phyloP scores from a whole-genome alignment of 2,888 invertebrate genomes.

The Tineola bisselliella region DNA sequence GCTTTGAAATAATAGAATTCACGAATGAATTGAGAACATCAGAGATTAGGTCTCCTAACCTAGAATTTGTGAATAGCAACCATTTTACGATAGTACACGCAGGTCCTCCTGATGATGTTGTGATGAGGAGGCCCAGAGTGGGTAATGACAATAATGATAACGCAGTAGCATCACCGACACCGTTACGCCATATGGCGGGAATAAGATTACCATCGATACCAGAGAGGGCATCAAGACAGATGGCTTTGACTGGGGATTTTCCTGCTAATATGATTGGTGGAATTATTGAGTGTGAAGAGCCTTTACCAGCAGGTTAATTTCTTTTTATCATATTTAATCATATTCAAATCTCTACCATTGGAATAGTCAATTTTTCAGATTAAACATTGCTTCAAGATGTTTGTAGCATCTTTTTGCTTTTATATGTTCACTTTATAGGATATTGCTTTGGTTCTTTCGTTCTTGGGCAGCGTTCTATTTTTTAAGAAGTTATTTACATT shows the following conservation, averaged over 20 bases:
- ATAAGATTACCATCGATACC: slow-evolving; percentile 84
- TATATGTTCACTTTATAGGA: too few relatives aligned
- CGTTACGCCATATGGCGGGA: slow-evolving; percentile 75
- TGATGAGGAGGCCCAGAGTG: slow-evolving; percentile 52
- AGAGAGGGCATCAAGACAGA: slow-evolving; percentile 71
- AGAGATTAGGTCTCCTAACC: slow-evolving; percentile 63
- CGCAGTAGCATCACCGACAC: slow-evolving; percentile 67
- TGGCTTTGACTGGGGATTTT: slow-evolving; percentile 66
- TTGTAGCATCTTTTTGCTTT: too few relatives aligned
- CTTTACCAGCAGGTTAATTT: slow-evolving; percentile 82
- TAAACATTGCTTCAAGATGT: too few relatives aligned
- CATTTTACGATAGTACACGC: slow-evolving; percentile 66
- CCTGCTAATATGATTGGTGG: slow-evolving; percentile 64
- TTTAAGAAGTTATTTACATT: slow-evolving; percentile 22
- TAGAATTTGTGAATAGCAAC: slow-evolving; percentile 67
- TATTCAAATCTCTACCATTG: too few relatives aligned
- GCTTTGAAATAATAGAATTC: slow-evolving; percentile 59
- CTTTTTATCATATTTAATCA: too few relatives aligned
- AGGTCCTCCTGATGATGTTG: slow-evolving; percentile 58
- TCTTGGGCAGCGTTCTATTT: too few relatives aligned
- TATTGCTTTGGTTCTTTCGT: too few relatives aligned
- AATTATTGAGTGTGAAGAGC: slow-evolving; percentile 77
- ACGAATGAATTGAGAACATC: slow-evolving; percentile 58
- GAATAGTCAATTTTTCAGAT: too few relatives aligned
- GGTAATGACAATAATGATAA: slow-evolving; percentile 55